Evolutionary conservation across 2,888 invertebrate genomes (phyloP).

Genomic region (Caenorhabditis panamensis): DNA sequence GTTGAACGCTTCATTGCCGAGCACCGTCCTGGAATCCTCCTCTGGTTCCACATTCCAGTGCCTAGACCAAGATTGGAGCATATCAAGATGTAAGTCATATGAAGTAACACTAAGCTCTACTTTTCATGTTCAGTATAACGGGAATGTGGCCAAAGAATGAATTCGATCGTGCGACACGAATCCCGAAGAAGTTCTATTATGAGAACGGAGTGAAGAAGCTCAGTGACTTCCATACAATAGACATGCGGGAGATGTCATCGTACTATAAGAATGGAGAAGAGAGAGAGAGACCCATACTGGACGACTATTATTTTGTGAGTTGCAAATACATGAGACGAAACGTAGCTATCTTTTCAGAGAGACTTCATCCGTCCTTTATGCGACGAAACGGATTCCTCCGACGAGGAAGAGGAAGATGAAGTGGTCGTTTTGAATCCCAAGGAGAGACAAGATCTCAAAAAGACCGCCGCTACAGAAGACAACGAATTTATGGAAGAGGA

Average conservation of each 20-base stretch:
- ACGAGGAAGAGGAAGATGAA: too few relatives aligned
- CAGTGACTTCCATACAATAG: slow-evolving; percentile 8
- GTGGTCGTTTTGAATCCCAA: too few relatives aligned
- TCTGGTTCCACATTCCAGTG: slow-evolving; percentile 13
- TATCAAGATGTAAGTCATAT: slow-evolving; percentile 12
- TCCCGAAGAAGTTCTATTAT: neutral
- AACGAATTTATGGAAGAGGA: too few relatives aligned
- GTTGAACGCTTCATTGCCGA: slow-evolving; percentile 21
- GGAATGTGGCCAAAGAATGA: slow-evolving; percentile 50
- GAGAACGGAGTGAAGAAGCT: neutral
- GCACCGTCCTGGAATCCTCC: slow-evolving; percentile 22
- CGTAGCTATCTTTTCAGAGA: too few relatives aligned
- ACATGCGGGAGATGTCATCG: too few relatives aligned
- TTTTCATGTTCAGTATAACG: slow-evolving; percentile 20
- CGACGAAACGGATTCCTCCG: too few relatives aligned
- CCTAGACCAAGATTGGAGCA: slow-evolving; percentile 1
- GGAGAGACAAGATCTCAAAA: too few relatives aligned
- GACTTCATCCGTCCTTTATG: too few relatives aligned
- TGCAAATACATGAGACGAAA: too few relatives aligned
- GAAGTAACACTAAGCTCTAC: too few relatives aligned
- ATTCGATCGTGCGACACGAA: slow-evolving; percentile 3
- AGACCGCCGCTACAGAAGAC: too few relatives aligned
- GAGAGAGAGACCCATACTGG: neutral
- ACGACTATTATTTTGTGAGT: neutral
- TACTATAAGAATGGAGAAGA: too few relatives aligned